Evolutionary conservation across 2,888 invertebrate genomes (phyloP), one percentile per base, ranked within the genome.

Genomic region (Arrhopalites spinosus): DNA sequence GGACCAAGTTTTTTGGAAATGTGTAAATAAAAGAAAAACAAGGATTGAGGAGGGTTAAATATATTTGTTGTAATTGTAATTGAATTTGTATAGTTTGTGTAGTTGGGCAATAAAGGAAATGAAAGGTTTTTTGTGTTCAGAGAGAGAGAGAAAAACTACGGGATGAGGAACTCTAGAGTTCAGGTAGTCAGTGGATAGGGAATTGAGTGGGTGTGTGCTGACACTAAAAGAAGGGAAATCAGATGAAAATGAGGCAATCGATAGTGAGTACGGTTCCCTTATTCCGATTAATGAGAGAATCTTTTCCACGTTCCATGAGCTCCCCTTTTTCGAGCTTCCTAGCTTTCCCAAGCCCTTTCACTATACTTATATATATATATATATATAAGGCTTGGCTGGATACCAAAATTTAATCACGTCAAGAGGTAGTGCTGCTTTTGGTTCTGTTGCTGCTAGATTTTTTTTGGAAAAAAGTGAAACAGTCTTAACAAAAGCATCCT

Each of bases 401-500:
- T 23, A 27, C 64, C 64, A 64, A 64, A 64, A 64, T 78, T 80
- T 80, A 80, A 80, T 80, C 78, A 80, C 78, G 77, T 78, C 78
- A 77, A 77, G 73, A 70, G 73, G 64, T 70, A 61, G 67, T 63
- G 72, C 69, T 72, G 70, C 72, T 64, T 72, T 11, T 36, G 36
- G 5, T 36, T 36, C 11, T 11, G 36, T 11, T 36, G 11, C 11
- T 36, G 36, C 36, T 36, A 11, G 36, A 36, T 36, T 36, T 36
- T 36, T n/a, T n/a, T 7, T 45, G 7, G 45, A 15, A 15, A 50
- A 50, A 17, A 50, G 50, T 15, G 50, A 50, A 50, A 50, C 50
- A 50, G 50, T 50, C 50, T n/a, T 15, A 50, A 15, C 17, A n/a
- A 50, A 50, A 36, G n/a, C 15, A n/a, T 50, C 50, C 17, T 50